Evolutionary conservation across 2,888 invertebrate genomes (phyloP).

Genomic region (Meliscaeva auricollis): DNA sequence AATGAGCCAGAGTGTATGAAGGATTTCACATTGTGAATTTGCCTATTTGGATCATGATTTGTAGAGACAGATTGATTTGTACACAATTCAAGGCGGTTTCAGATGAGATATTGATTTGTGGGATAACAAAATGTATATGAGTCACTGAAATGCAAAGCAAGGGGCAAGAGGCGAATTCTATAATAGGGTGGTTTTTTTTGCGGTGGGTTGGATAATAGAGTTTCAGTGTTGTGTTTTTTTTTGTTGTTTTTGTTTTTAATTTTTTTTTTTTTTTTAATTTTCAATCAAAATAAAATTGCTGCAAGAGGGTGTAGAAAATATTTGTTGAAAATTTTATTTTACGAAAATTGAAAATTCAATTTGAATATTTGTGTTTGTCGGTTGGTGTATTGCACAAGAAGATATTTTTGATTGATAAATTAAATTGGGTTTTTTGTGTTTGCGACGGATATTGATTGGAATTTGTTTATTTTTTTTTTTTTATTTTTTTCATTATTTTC

Average conservation of each 20-base stretch:
- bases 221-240: not conserved
- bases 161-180: not conserved
- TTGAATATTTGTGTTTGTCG: constrained; percentile 14
- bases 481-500: not conserved
- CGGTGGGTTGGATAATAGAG: not conserved
- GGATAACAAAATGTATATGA: constrained; percentile 42
- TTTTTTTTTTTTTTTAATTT: not conserved
- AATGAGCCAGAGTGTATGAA: not conserved
- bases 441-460: constrained; percentile 55
- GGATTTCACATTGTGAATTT: constrained; percentile 64
- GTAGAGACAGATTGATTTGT: constrained; percentile 62
- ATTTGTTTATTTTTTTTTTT: constrained; percentile 22
- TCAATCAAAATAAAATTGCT: constrained; percentile 26
- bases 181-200: not conserved
- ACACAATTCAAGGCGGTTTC: constrained; percentile 64
- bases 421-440: constrained; percentile 36
- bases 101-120: constrained; percentile 70
- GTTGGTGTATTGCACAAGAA: not conserved
- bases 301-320: not conserved
- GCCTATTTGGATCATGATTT: constrained; percentile 58
- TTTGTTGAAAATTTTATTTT: constrained; percentile 9
- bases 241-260: not conserved
- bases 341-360: constrained; percentile 38
- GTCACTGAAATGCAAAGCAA: too few species aligned
- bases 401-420: constrained; percentile 59